Evolutionary conservation across 2,888 invertebrate species (phyloP).

Genomic region (Synanthedon andrenaeformis): DNA sequence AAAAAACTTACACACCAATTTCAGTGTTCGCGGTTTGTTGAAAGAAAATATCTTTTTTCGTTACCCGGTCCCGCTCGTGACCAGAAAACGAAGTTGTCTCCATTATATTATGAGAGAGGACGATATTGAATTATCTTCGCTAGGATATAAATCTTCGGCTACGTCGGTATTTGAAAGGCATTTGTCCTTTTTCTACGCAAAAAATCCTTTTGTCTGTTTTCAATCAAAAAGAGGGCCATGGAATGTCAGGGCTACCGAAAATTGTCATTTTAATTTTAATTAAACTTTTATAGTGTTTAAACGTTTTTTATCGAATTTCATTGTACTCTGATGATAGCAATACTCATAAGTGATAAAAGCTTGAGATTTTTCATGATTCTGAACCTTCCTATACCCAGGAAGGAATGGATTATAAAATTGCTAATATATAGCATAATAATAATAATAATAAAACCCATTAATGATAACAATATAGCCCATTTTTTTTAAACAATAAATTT

Average conservation of each 20-base stretch:
- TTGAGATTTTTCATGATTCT: too few species aligned
- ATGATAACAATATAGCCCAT: too few species aligned
- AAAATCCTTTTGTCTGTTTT: slow-evolving; percentile 51
- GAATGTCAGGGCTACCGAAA: neutral
- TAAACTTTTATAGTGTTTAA: neutral
- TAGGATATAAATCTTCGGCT: slow-evolving; percentile 36
- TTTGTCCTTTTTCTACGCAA: slow-evolving; percentile 43
- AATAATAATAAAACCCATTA: too few species aligned
- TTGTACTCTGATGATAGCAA: too few species aligned
- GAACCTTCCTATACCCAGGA: too few species aligned
- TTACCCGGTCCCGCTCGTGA: slow-evolving; percentile 13
- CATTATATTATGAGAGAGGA: slow-evolving; percentile 33
- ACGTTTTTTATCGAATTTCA: neutral
- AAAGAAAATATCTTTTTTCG: slow-evolving; percentile 8
- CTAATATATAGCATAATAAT: too few species aligned
- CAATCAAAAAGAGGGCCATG: slow-evolving; percentile 31
- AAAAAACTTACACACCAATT: slow-evolving; percentile 3
- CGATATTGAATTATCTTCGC: slow-evolving; percentile 47
- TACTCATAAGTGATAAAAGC: too few species aligned
- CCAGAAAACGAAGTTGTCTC: slow-evolving; percentile 26
- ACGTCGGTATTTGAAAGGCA: slow-evolving; percentile 38
- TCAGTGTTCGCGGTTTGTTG: slow-evolving; percentile 8
- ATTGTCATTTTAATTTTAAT: slow-evolving; percentile 1
- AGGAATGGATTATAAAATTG: too few species aligned
- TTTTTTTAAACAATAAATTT: too few species aligned